Evolutionary conservation across 2,797 vertebrate species (phyloP), one percentile per base, ranked within the genome.

Genomic region (Halcyon leucocephala): DNA sequence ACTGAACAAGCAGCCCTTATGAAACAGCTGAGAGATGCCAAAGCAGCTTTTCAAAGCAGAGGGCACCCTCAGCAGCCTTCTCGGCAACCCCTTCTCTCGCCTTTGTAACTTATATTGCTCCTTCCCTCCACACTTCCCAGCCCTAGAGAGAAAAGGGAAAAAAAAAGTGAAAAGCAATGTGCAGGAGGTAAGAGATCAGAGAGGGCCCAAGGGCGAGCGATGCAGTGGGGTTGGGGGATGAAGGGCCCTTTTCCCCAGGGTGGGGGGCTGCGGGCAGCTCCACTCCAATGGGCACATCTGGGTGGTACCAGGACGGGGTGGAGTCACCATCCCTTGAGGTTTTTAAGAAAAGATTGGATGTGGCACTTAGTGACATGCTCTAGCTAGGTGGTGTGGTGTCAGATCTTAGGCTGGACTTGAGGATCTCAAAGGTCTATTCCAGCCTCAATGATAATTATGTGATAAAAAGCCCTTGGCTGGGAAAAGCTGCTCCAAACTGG

Each of bases 141-240:
- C 29, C 52, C 52, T 26, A 54, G 46, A 77, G 42, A 74, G 67
- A 58, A 82, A 73, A 60, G 8, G 4, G 60, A 83, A 79, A 12
- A 62, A 57, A 37, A 18, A 54, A 29, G 52, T 31, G 20, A 74
- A 78, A 90, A 92, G 48, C 93, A 87, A 80, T 87, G 81, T 92
- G 89, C 74, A 51, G 86, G 85, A 96, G 96, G 93, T 71, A 94
- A 88, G 90, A 97, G 96, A 97, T 96, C 95, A 96, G 92, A 90
- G 64, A 91, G 78, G 62, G 58, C 67, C 92, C 72, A 88, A 66
- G 54, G 89, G 72, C 3, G 39, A 92, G 84, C 9, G 10, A 65
- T 42, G 73, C 44, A 76, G 78, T 29, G n/a, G 94, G 80, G 88
- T 69, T 90, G 95, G 94, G 97, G 97, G 97, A 97, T 95, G 94